Evolutionary conservation across 2,888 invertebrate species (phyloP), one percentile per base, ranked within the genome.

Genomic region (Troglohyphantes excavatus): DNA sequence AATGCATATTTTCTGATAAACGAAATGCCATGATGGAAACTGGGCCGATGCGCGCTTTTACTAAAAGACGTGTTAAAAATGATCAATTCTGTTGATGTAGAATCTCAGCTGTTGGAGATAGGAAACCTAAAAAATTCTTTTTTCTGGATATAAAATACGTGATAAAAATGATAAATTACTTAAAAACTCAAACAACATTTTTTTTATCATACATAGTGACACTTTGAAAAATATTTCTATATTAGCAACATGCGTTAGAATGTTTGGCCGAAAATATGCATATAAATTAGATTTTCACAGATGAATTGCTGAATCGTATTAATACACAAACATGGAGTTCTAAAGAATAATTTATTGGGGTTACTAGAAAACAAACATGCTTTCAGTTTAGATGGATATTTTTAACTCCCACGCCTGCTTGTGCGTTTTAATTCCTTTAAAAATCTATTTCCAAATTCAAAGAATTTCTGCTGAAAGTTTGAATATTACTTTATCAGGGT

Each of bases 71-170:
- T 53, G 53, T 53, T 53, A 53, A n/a, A n/a, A 53, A 53, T 53
- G 53, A 53, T 53, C 9, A 53, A 53, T 53, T 53, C n/a, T 53
- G 53, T 53, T n/a, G 53, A 17, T 53, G 17, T 53, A n/a, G 17
- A 53, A 53, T n/a, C 53, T 53, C 53, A 53, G 53, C 53, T 53
- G 53, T 53, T 53, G 53, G 17, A n/a, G 53, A 53, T 53, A n/a
- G 53, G 17, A 5, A 53, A 17, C 17, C 53, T 53, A 53, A n/a
- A 53, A 13, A 53, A 17, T 53, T n/a, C 53, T 6, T 53, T 53
- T 53, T 53, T 53, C 0, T 0, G 5, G 17, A 17, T 17, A 17
- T n/a, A 53, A 53, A 53, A 53, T 53, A 53, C 53, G 53, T 53
- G 53, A 13, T 17, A 53, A 46, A 53, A 53, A n/a, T 53, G 53